Percentiles rank a stretch among this genome's conserved stretches.
phyloP scores from a whole-genome alignment of 2,888 invertebrate genomes.

The Oxyscelio sp. region DNA sequence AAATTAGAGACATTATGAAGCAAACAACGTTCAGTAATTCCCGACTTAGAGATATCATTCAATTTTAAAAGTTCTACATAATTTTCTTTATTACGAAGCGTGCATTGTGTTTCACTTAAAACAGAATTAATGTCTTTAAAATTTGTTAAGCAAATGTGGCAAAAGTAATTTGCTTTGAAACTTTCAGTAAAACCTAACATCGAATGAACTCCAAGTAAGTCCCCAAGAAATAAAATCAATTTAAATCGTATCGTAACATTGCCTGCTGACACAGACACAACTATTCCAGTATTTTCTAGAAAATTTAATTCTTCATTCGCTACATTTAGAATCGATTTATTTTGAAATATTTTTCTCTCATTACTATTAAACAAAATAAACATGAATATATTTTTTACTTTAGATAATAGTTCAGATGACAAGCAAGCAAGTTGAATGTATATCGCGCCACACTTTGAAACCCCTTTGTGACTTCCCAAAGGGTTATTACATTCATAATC shows the following conservation, averaged over 20 bases:
- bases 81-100: constrained; percentile 44
- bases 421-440: constrained; percentile 59
- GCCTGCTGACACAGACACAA: constrained; percentile 14
- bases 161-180: constrained; percentile 60
- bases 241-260: constrained; percentile 20
- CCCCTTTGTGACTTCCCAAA: constrained; percentile 22
- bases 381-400: constrained; percentile 72
- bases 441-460: constrained; percentile 35
- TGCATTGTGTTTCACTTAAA: constrained; percentile 39
- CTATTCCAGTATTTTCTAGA: constrained; percentile 67
- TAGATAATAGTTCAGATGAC: constrained; percentile 54
- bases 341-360: constrained; percentile 63
- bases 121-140: constrained; percentile 33
- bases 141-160: constrained; percentile 53
- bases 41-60: constrained; percentile 23
- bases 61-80: constrained; percentile 12
- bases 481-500: constrained; percentile 46
- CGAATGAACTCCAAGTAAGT: constrained; percentile 59
- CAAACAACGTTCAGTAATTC: constrained; percentile 26
- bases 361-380: constrained; percentile 70
- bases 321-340: constrained; percentile 62
- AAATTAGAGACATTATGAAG: constrained; percentile 32
- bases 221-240: constrained; percentile 60
- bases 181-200: constrained; percentile 62
- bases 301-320: constrained; percentile 67